phyloP scores from a whole-genome alignment of 2,113 vertebrate genomes.

The Chaetops frenatus region DNA sequence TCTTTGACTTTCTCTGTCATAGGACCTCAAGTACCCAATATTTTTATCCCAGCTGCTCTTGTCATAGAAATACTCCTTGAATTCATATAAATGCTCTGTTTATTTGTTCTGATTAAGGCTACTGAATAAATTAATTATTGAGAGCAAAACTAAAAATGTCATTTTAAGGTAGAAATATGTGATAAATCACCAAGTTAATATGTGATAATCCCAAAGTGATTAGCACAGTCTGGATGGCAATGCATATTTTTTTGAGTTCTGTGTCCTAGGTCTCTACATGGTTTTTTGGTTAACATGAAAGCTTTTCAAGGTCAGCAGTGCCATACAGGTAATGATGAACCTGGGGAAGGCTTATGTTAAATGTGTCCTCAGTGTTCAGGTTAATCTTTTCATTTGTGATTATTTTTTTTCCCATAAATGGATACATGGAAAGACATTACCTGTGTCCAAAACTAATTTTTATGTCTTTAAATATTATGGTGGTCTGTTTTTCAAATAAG shows the following conservation, averaged over 20 bases:
- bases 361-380: conserved; percentile 9
- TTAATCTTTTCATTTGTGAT: conserved; percentile 51
- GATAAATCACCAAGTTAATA: background rate
- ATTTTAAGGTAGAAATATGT: background rate
- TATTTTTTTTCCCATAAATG: background rate
- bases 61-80: background rate
- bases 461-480: background rate
- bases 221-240: background rate
- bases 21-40: background rate
- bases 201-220: background rate
- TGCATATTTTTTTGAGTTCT: background rate
- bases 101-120: background rate
- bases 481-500: background rate
- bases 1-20: background rate
- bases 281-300: background rate
- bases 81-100: background rate
- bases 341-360: conserved; percentile 31
- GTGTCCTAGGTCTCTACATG: background rate
- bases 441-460: background rate
- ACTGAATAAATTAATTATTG: background rate
- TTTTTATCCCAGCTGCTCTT: background rate
- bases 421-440: background rate
- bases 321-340: conserved; percentile 9
- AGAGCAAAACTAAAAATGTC: background rate
- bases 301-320: conserved; percentile 55